Base-by-base conservation (phyloP, 2,113 vertebrate species). In the Anser brachyrhynchus region DNA sequence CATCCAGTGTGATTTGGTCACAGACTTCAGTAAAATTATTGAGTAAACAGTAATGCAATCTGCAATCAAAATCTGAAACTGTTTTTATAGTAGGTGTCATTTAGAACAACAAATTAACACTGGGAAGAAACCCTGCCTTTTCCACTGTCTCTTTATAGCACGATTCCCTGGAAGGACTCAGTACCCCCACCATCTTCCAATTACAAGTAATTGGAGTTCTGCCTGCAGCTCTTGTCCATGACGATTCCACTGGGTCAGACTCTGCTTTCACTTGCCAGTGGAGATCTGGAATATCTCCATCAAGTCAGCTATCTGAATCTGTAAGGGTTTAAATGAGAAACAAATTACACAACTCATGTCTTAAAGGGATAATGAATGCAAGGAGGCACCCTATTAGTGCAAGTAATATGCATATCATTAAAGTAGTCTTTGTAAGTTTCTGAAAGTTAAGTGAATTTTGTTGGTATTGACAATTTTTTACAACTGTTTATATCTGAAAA, bases 161-260 rank as follows among this genome's bases (percentile, higher is more conserved):
- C 21, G 58, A 62, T 87, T 57, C 49, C 67, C 58, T 95, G 91
- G 84, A 92, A 95, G 67, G 71, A 84, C 74, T 87, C 70, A 29
- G 74, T 81, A 73, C 91, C 44, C 87, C 67, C 81, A 76, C 81
- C 67, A n/a, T 89, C 87, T 94, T 91, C 84, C 89, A 95, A 31
- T 91, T 89, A 73, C 74, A 76, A 85, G 62, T 73, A 79, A 74
- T 72, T 90, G 79, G 92, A 93, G 83, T 86, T 88, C 75, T 96
- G 82, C 90, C 95, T 86, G 88, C 2, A 1, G 79, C 90, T 88
- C 57, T 92, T 80, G 75, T 93, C 92, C 85, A 8, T 41, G 72
- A 39, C 78, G 9, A 2, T 87, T 89, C 67, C 61, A 15, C 65
- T 69, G 85, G 85, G 83, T 85, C 92, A 96, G 84, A 52, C 89